Evolutionary conservation across 2,797 vertebrate genomes (phyloP).

Genomic region (Chiloscyllium punctatum): DNA sequence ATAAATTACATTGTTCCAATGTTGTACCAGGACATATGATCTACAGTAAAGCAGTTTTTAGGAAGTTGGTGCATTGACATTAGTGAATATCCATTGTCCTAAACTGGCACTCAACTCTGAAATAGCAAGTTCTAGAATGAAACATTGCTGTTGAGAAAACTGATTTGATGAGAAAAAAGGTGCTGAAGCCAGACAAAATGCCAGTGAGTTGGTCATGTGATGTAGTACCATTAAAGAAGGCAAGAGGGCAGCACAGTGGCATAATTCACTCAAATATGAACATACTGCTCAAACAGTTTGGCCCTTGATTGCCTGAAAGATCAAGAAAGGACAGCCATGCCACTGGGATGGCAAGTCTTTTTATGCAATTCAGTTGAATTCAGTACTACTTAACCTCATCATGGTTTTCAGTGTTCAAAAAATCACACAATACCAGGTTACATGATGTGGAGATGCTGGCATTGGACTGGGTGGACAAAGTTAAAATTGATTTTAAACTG

Average conservation of each 20-base stretch:
- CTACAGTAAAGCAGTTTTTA: neutral
- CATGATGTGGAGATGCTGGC: no score
- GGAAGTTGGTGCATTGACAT: neutral
- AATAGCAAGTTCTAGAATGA: neutral
- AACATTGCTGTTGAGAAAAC: neutral
- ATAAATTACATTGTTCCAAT: neutral
- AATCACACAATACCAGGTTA: no score
- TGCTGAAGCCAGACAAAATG: neutral
- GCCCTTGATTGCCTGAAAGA: neutral
- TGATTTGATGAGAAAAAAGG: neutral
- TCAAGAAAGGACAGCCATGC: neutral
- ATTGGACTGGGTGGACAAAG: no score
- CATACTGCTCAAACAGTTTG: neutral
- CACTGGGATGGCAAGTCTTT: neutral
- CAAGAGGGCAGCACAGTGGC: neutral
- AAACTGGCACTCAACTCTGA: neutral
- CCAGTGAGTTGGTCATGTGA: neutral
- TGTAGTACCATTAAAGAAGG: neutral
- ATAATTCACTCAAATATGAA: neutral
- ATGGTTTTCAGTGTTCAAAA: no score
- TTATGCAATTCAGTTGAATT: neutral
- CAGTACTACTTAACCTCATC: neutral
- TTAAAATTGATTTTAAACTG: no score
- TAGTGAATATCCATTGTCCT: neutral
- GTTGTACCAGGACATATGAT: neutral